Base-by-base conservation (phyloP, 2,888 invertebrate species). In the Lathronympha strigana region DNA sequence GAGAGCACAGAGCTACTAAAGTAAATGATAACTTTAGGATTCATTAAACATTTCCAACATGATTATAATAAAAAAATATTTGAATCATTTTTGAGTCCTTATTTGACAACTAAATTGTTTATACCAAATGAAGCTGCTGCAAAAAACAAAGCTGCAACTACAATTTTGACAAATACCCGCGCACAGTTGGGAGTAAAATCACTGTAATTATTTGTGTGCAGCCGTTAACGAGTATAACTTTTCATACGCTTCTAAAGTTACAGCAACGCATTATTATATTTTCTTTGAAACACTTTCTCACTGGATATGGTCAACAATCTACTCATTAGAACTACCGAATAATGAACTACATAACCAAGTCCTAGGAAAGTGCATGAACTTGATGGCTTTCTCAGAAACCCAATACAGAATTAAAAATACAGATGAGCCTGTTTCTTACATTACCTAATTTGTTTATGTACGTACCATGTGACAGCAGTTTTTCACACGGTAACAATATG, bases 201-300 rank as follows among this genome's bases (percentile, higher is more conserved):
- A 57, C 19, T 9, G 43, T 49, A 55, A 47, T 55, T 55, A 63
- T 47, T 55, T 54, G 54, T 47, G 25, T 54, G 45, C 45, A 49
- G 47, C 47, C 54, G 62, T 38, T 63, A 63, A 55, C 54, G 54
- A 63, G 47, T 54, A 63, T 64, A 64, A 45, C 50, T 58, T 64
- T 64, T 64, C 58, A 58, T 64, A 25, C 36, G 36, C 58, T 64
- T 45, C 64, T 64, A 53, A 58, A 51, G 58, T 45, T 50, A 60
- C 64, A 25, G 40, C 36, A 50, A 54, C 43, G 31, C 57, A 45
- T 57, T 57, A 51, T 54, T 57, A 45, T 43, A 60, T 38, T 38
- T 53, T 60, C 36, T 31, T 45, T 8, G 19, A 28, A 66, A 50
- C 51, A 51, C 38, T 11, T 8, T 33, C 15, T 45, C 40, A 21